Evolutionary conservation across 2,113 vertebrate genomes (phyloP), one percentile per base, ranked within the genome.

Genomic region (Ochotona curzoniae): DNA sequence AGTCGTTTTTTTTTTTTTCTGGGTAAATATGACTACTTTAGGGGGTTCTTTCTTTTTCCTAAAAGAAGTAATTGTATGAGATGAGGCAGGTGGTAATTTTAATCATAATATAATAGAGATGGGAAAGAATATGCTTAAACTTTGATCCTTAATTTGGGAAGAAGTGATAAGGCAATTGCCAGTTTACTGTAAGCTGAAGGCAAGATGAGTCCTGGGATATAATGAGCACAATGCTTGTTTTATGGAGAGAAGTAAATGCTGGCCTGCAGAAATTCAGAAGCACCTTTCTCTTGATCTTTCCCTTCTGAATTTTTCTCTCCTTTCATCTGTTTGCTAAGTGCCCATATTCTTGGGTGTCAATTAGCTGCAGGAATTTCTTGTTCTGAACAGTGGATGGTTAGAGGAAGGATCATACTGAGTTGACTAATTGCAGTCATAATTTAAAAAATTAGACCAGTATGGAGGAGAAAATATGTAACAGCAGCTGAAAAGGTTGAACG

Each of bases 261-360:
- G 61, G 70, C 71, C 85, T 89, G 70, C 82, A 90, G 96, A 91
- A 95, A 91, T 69, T 79, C 54, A 88, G 17, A 69, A 26, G 57
- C 69, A 66, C 69, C 63, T 8, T 87, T 84, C 60, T 87, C 94
- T 96, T 95, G 84, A 96, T 95, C 94, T 90, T 89, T 17, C 61
- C 80, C 85, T 88, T 79, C 78, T 76, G n/a, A 74, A 44, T 57
- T 93, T 76, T 78, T 94, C 70, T 95, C 32, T 57, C 88, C 91
- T 96, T 96, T 96, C 74, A 95, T 97, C 87, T 94, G 63, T 73
- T 32, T 95, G 85, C 64, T 93, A 87, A 93, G 91, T 90, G 76
- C 93, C 96, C 89, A 88, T 91, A 88, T 90, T 96, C 78, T 95
- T 76, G 73, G 88, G 54, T 78, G 94, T 96, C 87, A 96, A 81